Evolutionary conservation across 2,888 invertebrate species (phyloP).

Genomic region (Temnothorax rugatulus): DNA sequence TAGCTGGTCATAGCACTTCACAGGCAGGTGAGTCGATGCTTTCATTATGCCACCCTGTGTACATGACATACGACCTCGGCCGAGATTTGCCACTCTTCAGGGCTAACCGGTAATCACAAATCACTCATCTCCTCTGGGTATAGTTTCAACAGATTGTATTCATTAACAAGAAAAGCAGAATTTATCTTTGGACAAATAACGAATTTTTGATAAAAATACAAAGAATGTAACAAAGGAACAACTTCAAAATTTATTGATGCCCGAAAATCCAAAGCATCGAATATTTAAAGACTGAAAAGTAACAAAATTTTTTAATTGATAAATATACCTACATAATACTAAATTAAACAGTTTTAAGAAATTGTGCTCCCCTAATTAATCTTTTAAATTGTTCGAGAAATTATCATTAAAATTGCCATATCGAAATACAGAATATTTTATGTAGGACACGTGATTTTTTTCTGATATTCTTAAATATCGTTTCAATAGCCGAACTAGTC

Average conservation of each 20-base stretch:
- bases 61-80: slow-evolving; percentile 44
- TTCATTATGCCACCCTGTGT: slow-evolving; percentile 25
- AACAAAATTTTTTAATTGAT: background rate
- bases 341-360: background rate
- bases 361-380: background rate
- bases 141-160: background rate
- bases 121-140: background rate
- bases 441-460: background rate
- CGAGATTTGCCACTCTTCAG: slow-evolving; percentile 30
- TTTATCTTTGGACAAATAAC: background rate
- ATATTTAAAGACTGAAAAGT: background rate
- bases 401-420: background rate
- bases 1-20: slow-evolving; percentile 27
- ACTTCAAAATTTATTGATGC: background rate
- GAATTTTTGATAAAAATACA: background rate
- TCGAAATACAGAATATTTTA: background rate
- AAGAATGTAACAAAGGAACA: background rate
- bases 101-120: slow-evolving; percentile 12
- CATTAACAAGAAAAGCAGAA: background rate
- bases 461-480: background rate
- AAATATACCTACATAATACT: background rate
- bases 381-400: background rate
- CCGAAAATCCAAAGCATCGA: background rate
- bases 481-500: background rate
- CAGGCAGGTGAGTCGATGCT: slow-evolving; percentile 34